A percentile compares a stretch with the other conserved stretches of the same genome.
phyloP scores from a whole-genome alignment of 1,140 invertebrate species.

The Catajapyx aquilonaris region DNA sequence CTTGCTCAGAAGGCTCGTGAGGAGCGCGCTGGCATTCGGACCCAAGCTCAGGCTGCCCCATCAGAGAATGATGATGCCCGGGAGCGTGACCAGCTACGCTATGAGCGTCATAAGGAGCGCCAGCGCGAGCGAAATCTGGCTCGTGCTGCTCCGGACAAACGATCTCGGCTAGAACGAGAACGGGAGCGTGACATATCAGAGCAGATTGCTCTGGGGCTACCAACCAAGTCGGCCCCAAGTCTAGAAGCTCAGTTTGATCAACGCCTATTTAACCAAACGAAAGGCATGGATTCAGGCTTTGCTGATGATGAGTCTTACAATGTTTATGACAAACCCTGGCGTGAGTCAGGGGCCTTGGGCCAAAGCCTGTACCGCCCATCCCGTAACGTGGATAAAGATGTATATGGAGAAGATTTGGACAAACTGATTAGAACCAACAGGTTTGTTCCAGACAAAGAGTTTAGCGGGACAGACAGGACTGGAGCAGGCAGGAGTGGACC shows the following conservation, averaged over 20 bases:
- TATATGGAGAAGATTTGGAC: conserved; percentile 35
- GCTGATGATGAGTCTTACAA: conserved; percentile 74
- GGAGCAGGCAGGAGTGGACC: conserved; percentile 55
- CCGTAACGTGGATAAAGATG: conserved; percentile 29
- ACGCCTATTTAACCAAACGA: conserved; percentile 81
- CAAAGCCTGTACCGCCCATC: conserved; percentile 36
- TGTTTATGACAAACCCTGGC: conserved; percentile 13
- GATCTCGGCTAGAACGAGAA: conserved; percentile 69
- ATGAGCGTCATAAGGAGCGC: conserved; percentile 76
- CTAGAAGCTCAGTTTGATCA: conserved; percentile 83
- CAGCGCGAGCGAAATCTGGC: conserved; percentile 82
- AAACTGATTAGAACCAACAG: conserved; percentile 29
- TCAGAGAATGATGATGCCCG: conserved; percentile 48
- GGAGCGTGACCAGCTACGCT: conserved; percentile 73
- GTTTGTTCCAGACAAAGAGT: conserved; percentile 94
- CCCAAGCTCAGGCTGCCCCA: conserved; percentile 18
- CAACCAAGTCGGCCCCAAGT: conserved; percentile 48
- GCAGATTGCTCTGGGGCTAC: conserved; percentile 91
- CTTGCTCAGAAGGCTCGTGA: conserved; percentile 90
- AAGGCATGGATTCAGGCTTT: conserved; percentile 92
- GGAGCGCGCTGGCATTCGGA: conserved; percentile 67
- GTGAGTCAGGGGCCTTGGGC: conserved; percentile 25
- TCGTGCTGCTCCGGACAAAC: conserved; percentile 82
- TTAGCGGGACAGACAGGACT: conserved; percentile 64
- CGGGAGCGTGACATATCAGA: conserved; percentile 94